Base-by-base conservation (phyloP, 2,888 invertebrate genomes). In the Elgonia sp. region DNA sequence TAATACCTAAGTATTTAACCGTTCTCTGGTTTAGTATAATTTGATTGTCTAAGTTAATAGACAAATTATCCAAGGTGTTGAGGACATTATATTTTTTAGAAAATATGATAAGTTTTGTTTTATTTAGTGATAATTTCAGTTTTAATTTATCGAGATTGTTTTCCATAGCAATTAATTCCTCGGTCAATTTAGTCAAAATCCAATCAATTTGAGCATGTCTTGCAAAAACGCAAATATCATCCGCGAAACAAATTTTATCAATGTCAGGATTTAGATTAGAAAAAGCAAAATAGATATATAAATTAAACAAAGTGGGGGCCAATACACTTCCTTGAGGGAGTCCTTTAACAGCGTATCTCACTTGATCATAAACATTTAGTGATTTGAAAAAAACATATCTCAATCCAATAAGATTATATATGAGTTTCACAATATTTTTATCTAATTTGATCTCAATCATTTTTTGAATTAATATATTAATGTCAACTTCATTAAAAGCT, bases 241-340 rank as follows among this genome's bases (percentile, higher is more conserved):
- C 70, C 3, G 80, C 80, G 21, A 70, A 80, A 8, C n/a, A n/a
- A 0, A 80, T 50, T 2, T 60, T 29, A 5, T 37, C 0, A 14
- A 80, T 18, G 16, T 2, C 20, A 7, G 18, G n/a, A 21, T n/a
- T 0, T 16, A 81, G 12, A 12, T 72, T 29, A 2, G 12, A 5
- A 40, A 81, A 79, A 0, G 16, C 14, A 46, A 42, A 29, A 1
- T n/a, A 18, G 0, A 79, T 42, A 14, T 79, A 79, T n/a, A 79
- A 57, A 18, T 70, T 80, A 40, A 80, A 80, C 10, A 80, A 20
- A 0, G 80, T 70, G 0, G 70, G 81, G 9, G 72, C 72, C 0
- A 81, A 21, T 8, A 63, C 72, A 29, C 81, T 80, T 0, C 80
- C 80, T 67, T 80, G 80, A 8, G 80, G 80, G 3, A 70, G 12